Base-by-base conservation (phyloP, 2,888 invertebrate species). In the Cephus pygmeus region DNA sequence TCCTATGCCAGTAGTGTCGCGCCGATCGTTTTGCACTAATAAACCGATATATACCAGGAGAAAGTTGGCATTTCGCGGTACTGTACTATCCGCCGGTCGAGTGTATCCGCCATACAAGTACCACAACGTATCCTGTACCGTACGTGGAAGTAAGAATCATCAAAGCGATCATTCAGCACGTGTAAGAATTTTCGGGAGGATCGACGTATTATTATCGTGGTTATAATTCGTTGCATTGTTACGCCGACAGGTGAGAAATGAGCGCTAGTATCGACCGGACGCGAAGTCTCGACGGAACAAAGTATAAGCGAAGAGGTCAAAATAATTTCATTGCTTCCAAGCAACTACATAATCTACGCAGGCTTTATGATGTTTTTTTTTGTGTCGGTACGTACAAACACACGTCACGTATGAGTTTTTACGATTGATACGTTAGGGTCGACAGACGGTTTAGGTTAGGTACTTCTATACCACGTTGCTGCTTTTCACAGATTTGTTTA, bases 11-110 rank as follows among this genome's bases (percentile, higher is more conserved):
- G 56, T 56, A 56, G 9, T 23, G 31, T 71, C 71, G 71, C 71
- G 69, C 12, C 33, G 30, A 69, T 69, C 69, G 71, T 71, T 71
- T 31, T 71, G 71, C 34, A 71, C 71, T 34, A 34, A 71, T 71
- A 71, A 71, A 71, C 15, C 71, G 71, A 71, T 71, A 71, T 69
- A 33, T 23, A 34, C 34, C 31, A 33, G 9, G 71, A 33, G 71
- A 71, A 71, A 71, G 71, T 71, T 71, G 71, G 31, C 71, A 71
- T 11, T 31, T 71, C 12, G 31, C 31, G 1, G 33, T 31, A 71
- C 31, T 30, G 30, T 30, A 30, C 30, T 40, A 15, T 40, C 15
- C 71, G 12, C 33, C 12, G 33, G 12, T 71, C 31, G 71, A 31
- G 31, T 71, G 31, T 71, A 69, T 69, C 15, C 15, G 23, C 23